A percentile compares a stretch with the other conserved stretches of the same genome.
Evolutionary conservation across 1,140 invertebrate species (phyloP).

Genomic region (Calycopis cecrops): DNA sequence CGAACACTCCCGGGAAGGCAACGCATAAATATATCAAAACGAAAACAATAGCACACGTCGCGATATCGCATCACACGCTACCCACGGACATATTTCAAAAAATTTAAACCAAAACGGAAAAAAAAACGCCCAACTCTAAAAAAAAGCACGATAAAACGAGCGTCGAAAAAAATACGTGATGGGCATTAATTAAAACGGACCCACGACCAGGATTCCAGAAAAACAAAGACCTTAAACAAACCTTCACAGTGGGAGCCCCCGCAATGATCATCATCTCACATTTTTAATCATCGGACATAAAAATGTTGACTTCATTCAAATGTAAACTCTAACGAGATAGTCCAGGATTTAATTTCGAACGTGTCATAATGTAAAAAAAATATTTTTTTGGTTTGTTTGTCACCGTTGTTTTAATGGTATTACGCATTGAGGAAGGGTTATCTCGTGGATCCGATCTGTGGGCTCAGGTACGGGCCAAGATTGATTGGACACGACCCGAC

Average conservation of each 20-base stretch:
- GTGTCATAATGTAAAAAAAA: constrained; percentile 42
- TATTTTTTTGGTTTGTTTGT: constrained; percentile 69
- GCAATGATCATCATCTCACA: constrained; percentile 72
- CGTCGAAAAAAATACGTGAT: constrained; percentile 72
- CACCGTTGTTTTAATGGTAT: constrained; percentile 74
- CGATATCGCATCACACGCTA: constrained; percentile 67
- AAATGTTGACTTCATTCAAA: constrained; percentile 34
- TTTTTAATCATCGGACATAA: constrained; percentile 69
- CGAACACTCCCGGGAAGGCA: constrained; percentile 54
- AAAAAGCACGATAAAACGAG: constrained; percentile 49
- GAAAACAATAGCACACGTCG: constrained; percentile 71
- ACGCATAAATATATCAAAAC: constrained; percentile 71
- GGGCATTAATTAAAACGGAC: constrained; percentile 74
- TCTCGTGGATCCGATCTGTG: constrained; percentile 61
- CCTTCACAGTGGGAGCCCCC: constrained; percentile 70
- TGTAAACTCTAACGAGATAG: constrained; percentile 29
- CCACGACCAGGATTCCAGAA: constrained; percentile 69
- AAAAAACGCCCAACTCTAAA: constrained; percentile 38
- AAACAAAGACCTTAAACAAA: constrained; percentile 72
- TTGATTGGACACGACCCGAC: constrained; percentile 64
- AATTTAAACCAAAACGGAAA: constrained; percentile 17
- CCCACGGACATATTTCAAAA: constrained; percentile 71
- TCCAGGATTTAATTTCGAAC: constrained; percentile 17
- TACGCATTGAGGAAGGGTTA: constrained; percentile 72
- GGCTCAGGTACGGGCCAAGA: constrained; percentile 60